These are phyloP conservation scores for Asbolus verrucosus DNA, from an alignment of 1,140 invertebrate species.

Conservation along the genomic window DNA sequence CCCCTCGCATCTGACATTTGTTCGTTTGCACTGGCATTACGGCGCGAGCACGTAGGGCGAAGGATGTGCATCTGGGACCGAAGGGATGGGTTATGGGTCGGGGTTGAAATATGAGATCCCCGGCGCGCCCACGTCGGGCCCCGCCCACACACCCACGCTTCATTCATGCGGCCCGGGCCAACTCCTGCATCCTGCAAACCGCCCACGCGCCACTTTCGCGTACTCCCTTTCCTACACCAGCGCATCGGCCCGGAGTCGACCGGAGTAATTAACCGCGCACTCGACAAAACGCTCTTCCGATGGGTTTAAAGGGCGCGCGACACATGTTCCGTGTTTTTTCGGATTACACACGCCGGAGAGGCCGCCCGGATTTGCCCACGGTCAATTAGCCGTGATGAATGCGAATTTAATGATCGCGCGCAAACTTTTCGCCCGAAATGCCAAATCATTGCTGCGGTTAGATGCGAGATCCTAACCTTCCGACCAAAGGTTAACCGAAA, in stretches of 20 bases:
- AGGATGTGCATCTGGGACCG: constrained; percentile 15
- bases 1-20: constrained; percentile 16
- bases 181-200: constrained; percentile 42
- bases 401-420: no score
- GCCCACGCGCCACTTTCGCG: constrained; percentile 21
- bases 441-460: no score
- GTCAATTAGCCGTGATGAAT: no score
- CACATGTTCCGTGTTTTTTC: no score
- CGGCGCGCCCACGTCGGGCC: constrained; percentile 48
- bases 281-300: no score
- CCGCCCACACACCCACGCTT: constrained; percentile 52
- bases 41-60: background rate
- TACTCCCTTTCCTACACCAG: constrained; percentile 33
- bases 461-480: no score
- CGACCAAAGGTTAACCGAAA: no score
- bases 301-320: no score
- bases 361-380: no score
- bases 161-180: constrained; percentile 51
- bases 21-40: no score
- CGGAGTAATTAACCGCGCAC: background rate
- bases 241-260: constrained; percentile 5
- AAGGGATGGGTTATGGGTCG: background rate
- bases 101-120: constrained; percentile 37
- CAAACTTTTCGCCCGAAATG: no score
- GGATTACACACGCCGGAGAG: no score